Evolutionary conservation across 2,797 vertebrate species (phyloP).

Genomic region (Pangasius sanitwongsei): DNA sequence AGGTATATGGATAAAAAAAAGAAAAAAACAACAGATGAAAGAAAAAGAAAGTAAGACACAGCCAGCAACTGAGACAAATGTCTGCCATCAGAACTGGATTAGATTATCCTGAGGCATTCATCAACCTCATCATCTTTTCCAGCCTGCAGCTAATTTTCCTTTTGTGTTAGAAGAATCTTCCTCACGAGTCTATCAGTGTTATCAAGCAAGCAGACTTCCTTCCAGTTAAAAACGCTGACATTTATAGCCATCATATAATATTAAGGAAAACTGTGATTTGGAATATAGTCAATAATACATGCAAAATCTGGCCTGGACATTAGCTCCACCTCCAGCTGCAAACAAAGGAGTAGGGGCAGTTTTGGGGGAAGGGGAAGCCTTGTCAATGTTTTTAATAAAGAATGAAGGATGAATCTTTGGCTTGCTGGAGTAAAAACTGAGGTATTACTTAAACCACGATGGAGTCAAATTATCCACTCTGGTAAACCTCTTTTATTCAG

Average conservation of each 20-base stretch:
- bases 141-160: conserved; percentile 49
- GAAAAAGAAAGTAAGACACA: conserved; percentile 35
- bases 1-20: conserved; percentile 9
- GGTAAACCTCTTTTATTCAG: background rate
- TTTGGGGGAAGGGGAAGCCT: background rate
- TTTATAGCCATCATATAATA: background rate
- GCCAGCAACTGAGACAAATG: conserved; percentile 60
- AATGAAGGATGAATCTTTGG: conserved; percentile 3
- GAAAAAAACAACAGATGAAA: conserved; percentile 20
- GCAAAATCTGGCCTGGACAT: background rate
- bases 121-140: conserved; percentile 56
- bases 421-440: background rate
- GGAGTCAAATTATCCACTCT: background rate
- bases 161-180: conserved; percentile 13
- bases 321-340: background rate
- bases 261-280: background rate
- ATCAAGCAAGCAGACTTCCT: background rate
- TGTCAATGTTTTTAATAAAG: background rate
- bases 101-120: conserved; percentile 57
- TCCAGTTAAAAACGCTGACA: background rate
- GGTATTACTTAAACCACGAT: background rate
- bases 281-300: background rate
- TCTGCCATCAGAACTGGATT: conserved; percentile 63
- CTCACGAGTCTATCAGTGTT: conserved; percentile 7
- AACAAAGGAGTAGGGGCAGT: background rate